Evolutionary conservation across 2,113 vertebrate species (phyloP).

Genomic region (Grantiella picta): DNA sequence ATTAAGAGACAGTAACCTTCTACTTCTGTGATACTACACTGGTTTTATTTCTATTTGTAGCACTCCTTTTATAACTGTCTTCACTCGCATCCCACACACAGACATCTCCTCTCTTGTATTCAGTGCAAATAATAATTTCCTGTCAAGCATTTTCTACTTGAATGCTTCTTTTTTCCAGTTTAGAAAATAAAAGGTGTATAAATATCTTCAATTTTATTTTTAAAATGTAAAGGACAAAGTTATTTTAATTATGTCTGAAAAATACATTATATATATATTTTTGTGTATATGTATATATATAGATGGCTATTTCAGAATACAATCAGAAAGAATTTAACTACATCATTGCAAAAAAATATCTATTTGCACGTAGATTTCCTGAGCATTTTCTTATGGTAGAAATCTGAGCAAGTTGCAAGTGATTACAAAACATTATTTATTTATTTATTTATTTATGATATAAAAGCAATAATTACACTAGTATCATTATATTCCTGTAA

Average conservation of each 20-base stretch:
- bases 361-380: not conserved
- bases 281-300: no score
- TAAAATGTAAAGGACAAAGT: not conserved
- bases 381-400: not conserved
- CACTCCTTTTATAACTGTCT: not conserved
- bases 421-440: not conserved
- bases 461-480: not conserved
- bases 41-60: slow-evolving; percentile 22
- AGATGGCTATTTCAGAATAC: not conserved
- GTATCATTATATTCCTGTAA: not conserved
- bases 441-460: not conserved
- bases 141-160: not conserved
- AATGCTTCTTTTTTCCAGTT: not conserved
- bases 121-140: slow-evolving; percentile 17
- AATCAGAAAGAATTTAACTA: not conserved
- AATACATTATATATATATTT: not conserved
- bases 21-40: not conserved
- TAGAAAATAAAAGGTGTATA: not conserved
- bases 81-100: slow-evolving; percentile 13
- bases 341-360: not conserved
- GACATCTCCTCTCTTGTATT: not conserved
- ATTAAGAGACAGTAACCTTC: not conserved
- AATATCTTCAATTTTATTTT: not conserved
- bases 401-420: not conserved
- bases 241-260: not conserved